phyloP scores from a whole-genome alignment of 2,888 invertebrate species.

The Myopa testacea region DNA sequence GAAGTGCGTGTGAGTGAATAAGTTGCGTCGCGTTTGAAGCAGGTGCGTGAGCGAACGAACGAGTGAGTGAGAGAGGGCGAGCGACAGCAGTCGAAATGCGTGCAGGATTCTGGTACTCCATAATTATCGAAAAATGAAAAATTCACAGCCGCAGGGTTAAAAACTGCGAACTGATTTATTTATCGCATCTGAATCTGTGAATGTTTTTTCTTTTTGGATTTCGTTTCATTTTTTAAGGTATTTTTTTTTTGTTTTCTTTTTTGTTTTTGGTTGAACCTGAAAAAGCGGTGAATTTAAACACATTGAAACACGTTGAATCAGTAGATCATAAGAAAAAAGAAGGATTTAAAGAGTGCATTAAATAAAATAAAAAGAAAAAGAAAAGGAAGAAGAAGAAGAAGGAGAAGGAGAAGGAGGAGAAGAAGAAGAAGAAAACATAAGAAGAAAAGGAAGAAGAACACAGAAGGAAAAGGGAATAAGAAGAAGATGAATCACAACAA shows the following conservation, averaged over 20 bases:
- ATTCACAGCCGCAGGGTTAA: slow-evolving; percentile 58
- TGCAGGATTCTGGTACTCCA: slow-evolving; percentile 53
- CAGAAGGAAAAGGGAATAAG: no score
- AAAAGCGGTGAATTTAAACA: no score
- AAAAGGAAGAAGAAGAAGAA: no score
- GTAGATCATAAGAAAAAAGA: no score
- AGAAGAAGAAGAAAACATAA: no score
- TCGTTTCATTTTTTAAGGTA: background rate
- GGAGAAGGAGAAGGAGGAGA: no score
- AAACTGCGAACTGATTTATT: slow-evolving; percentile 60
- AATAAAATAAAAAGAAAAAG: no score
- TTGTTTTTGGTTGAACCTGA: no score
- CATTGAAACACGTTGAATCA: no score
- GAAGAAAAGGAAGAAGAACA: no score
- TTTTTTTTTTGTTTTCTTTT: no score
- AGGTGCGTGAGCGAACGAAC: background rate
- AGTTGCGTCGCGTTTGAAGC: background rate
- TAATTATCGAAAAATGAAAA: slow-evolving; percentile 62
- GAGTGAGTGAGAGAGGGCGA: slow-evolving; percentile 3
- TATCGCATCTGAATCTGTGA: slow-evolving; percentile 53
- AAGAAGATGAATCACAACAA: background rate
- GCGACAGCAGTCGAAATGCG: slow-evolving; percentile 51
- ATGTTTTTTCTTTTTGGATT: slow-evolving; percentile 18
- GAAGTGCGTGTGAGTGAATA: background rate
- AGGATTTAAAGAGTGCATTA: no score